phyloP scores from a whole-genome alignment of 2,888 invertebrate species.

The Melinaea menophilus region DNA sequence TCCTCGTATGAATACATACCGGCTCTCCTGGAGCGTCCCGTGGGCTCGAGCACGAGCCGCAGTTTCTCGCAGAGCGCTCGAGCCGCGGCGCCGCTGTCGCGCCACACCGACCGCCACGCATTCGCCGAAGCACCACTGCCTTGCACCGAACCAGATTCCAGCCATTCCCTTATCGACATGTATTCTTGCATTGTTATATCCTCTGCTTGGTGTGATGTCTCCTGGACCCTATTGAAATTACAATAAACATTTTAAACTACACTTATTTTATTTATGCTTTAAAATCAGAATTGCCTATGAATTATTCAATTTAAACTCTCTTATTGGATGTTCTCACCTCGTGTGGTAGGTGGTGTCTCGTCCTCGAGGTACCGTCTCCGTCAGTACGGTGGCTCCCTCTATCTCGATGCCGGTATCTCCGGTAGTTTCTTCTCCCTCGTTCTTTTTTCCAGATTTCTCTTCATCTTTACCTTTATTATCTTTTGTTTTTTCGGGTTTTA shows the following conservation, averaged over 20 bases:
- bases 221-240: conserved; percentile 42
- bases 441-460: conserved; percentile 64
- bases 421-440: conserved; percentile 63
- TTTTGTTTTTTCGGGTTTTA: conserved; percentile 62
- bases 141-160: conserved; percentile 38
- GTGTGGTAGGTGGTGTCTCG: conserved; percentile 88
- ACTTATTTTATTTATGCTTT: background rate
- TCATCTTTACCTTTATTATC: conserved; percentile 65
- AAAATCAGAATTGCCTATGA: background rate
- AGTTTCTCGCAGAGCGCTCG: conserved; percentile 91
- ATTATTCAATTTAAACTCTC: no score
- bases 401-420: conserved; percentile 79
- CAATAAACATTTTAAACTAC: background rate
- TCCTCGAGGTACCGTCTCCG: conserved; percentile 82
- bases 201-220: conserved; percentile 40
- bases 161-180: conserved; percentile 53
- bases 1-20: conserved; percentile 42
- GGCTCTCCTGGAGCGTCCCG: conserved; percentile 91
- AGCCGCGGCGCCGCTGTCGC: conserved; percentile 66
- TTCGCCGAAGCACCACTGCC: conserved; percentile 56
- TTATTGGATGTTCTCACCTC: conserved; percentile 54
- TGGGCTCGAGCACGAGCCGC: conserved; percentile 95
- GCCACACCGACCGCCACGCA: conserved; percentile 81
- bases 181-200: conserved; percentile 57
- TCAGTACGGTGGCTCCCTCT: conserved; percentile 86